phyloP scores from a whole-genome alignment of 64 coral and sea anemone species.

The Pachyseris speciosa region DNA sequence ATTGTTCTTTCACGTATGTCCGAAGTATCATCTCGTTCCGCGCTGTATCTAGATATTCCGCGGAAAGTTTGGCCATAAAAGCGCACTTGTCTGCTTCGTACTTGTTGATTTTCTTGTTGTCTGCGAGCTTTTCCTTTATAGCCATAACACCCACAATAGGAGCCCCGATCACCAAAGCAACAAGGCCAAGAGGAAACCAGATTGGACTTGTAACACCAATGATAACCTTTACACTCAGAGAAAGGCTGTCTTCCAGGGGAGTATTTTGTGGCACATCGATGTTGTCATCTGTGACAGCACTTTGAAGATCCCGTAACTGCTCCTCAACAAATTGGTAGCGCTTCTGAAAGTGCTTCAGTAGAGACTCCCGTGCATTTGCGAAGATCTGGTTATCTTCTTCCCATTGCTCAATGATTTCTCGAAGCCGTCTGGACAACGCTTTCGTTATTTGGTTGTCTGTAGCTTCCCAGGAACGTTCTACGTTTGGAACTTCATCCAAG shows the following conservation, averaged over 20 bases:
- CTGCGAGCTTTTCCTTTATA: background rate
- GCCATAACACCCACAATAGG: background rate
- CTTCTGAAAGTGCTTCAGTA: background rate
- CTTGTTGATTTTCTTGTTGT: background rate
- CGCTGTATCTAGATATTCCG: background rate
- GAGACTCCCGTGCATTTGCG: background rate
- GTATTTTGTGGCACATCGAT: too few species aligned
- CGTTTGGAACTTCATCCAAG: constrained; percentile 19
- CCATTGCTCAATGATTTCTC: background rate
- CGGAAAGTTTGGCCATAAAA: background rate
- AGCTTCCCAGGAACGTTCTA: background rate
- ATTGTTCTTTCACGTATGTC: background rate
- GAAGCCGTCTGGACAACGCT: background rate
- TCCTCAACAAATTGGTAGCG: constrained; percentile 1
- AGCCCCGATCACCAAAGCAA: background rate
- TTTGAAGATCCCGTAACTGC: background rate
- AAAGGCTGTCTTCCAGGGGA: background rate
- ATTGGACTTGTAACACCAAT: constrained; percentile 15
- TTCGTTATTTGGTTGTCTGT: background rate
- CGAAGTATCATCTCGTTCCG: background rate
- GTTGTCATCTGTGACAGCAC: background rate
- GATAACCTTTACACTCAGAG: background rate
- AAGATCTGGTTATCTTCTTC: constrained; percentile 30
- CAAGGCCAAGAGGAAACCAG: constrained; percentile 23
- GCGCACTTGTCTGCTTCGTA: background rate